These are phyloP conservation scores for Oncopodura yosiiana DNA, from an alignment of 1,140 invertebrate species.

Conservation along the genomic window DNA sequence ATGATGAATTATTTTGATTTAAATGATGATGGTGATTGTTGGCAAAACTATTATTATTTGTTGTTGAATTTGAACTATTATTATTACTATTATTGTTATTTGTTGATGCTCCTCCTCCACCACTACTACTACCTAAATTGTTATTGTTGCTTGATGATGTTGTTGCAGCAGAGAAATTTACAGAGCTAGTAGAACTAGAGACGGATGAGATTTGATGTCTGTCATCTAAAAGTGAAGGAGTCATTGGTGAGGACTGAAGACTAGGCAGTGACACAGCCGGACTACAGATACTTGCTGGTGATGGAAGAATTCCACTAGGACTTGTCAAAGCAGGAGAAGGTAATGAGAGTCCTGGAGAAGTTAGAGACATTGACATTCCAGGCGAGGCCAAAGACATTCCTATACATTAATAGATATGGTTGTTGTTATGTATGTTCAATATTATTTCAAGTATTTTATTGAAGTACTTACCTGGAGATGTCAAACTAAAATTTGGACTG, in stretches of 20 bases:
- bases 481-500: constrained; percentile 48
- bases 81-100: no score
- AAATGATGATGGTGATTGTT: constrained; percentile 28
- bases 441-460: background rate
- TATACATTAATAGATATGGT: background rate
- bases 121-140: no score
- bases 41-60: constrained; percentile 20
- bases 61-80: constrained; percentile 13
- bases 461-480: constrained; percentile 32
- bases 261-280: constrained; percentile 45
- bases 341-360: constrained; percentile 46
- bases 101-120: no score
- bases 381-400: constrained; percentile 50
- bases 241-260: constrained; percentile 35
- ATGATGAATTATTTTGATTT: no score
- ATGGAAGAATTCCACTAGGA: constrained; percentile 33
- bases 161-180: constrained; percentile 22
- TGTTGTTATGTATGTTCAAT: background rate
- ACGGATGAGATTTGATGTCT: constrained; percentile 29
- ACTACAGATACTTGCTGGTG: constrained; percentile 40
- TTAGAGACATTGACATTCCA: constrained; percentile 50
- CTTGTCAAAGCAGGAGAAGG: constrained; percentile 36
- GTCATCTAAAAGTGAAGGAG: constrained; percentile 30
- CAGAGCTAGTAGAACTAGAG: constrained; percentile 28
- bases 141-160: no score